These are phyloP conservation scores for Rhynchonema sp. DNA, from an alignment of 2,888 invertebrate species.

Conservation along the genomic window DNA sequence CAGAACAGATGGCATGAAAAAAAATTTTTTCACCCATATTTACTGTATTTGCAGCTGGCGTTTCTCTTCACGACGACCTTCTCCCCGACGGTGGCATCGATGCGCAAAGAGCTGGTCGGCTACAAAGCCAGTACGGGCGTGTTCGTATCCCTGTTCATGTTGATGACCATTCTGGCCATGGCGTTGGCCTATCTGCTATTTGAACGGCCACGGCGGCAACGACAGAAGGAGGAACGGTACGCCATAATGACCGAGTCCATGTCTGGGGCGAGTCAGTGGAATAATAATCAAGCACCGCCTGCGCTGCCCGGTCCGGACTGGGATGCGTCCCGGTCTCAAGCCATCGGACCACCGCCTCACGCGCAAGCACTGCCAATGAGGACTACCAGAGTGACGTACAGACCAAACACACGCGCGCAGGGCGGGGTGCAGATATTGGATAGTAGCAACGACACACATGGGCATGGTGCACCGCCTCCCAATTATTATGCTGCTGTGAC, in stretches of 20 bases:
- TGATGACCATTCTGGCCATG: conserved; percentile 13
- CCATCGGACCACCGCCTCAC: too few species aligned
- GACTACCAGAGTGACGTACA: too few species aligned
- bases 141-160: conserved; percentile 14
- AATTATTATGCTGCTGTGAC: too few species aligned
- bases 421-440: too few species aligned
- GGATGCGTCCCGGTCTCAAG: too few species aligned
- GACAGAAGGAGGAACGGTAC: neutral
- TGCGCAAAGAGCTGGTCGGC: conserved; percentile 14
- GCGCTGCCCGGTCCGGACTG: too few species aligned
- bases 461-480: too few species aligned
- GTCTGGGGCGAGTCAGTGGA: too few species aligned
- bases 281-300: too few species aligned
- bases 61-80: conserved; percentile 27
- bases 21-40: neutral
- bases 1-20: neutral
- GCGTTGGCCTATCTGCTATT: conserved; percentile 6
- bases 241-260: neutral
- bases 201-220: neutral
- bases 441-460: too few species aligned
- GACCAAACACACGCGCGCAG: too few species aligned
- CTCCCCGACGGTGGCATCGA: conserved; percentile 19
- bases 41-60: conserved; percentile 16
- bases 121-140: conserved; percentile 16
- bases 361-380: too few species aligned